Base-by-base conservation (phyloP, 1,140 invertebrate genomes). In the Sycophaga agraensis region DNA sequence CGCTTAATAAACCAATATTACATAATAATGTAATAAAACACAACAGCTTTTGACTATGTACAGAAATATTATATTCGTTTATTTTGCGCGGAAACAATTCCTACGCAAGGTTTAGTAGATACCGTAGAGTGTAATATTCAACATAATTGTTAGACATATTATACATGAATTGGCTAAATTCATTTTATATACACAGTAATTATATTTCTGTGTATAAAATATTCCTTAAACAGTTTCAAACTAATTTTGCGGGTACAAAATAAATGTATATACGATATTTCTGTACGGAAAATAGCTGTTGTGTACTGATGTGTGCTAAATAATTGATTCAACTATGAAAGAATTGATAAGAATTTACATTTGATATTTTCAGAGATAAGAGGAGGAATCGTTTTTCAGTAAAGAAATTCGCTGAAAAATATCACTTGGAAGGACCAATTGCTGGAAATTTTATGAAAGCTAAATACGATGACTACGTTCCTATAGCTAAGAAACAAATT, bases 381-480 rank as follows among this genome's bases (percentile, higher is more conserved):
- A 65, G 59, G 28, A 65, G 79, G 19, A 73, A 59, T 8, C 65
- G 77, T 46, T 81, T 80, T 63, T 86, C 85, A 16, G 82, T 85
- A 22, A 77, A 82, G 39, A 82, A 86, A 54, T 91, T 92, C 63
- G 89, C 87, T 0, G 81, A 86, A 59, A 91, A 91, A 59, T 89
- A 91, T 68, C 83, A 85, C 53, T 76, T 92, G 9, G 87, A 87
- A 24, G 76, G 84, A 7, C 88, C 89, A 0, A 82, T 91, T 5
- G 89, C 89, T 46, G 89, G 88, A 12, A 92, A 92, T 69, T 90
- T 89, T 70, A 89, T 87, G 76, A 82, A 76, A 65, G 89, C 89
- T 1, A 82, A 91, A 73, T 92, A 84, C 66, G 91, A 93, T 71
- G 85, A 88, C 59, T 89, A 88, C 65, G 87, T 89, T 1, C 85